Evolutionary conservation across 2,888 invertebrate species (phyloP).

Genomic region (Protophormia terraenovae): DNA sequence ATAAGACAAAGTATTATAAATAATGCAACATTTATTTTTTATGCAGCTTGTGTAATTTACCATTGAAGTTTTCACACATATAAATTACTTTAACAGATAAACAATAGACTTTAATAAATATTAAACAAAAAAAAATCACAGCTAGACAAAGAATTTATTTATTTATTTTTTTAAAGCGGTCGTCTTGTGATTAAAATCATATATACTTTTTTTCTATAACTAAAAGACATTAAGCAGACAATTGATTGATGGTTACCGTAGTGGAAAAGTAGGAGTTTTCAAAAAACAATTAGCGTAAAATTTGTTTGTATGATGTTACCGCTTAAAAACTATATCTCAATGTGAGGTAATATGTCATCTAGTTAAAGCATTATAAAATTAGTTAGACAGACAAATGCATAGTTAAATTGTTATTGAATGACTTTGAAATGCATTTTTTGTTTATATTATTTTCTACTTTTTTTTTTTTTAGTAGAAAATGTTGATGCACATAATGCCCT

Average conservation of each 20-base stretch:
- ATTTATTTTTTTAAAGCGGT: neutral
- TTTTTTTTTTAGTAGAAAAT: neutral
- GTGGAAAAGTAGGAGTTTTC: neutral
- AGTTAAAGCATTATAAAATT: too few species aligned
- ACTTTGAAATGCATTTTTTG: neutral
- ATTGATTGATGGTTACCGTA: conserved; percentile 10
- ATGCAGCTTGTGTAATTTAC: conserved; percentile 18
- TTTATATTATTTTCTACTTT: neutral
- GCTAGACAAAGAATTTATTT: conserved; percentile 8
- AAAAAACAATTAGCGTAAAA: neutral
- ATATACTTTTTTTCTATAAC: neutral
- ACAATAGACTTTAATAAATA: neutral
- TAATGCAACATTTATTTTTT: neutral
- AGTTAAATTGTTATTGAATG: neutral
- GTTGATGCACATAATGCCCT: neutral
- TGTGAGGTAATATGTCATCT: neutral
- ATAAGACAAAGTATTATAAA: neutral
- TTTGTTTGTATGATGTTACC: neutral
- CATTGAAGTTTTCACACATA: conserved; percentile 36
- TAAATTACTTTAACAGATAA: conserved; percentile 8
- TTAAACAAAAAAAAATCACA: neutral
- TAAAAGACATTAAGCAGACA: neutral
- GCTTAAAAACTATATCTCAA: neutral
- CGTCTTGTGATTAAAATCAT: too few species aligned
- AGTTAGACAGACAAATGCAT: neutral